Conservation (phyloP, 2,888 invertebrate genomes). For the Euplagia quadripunctaria region DNA sequence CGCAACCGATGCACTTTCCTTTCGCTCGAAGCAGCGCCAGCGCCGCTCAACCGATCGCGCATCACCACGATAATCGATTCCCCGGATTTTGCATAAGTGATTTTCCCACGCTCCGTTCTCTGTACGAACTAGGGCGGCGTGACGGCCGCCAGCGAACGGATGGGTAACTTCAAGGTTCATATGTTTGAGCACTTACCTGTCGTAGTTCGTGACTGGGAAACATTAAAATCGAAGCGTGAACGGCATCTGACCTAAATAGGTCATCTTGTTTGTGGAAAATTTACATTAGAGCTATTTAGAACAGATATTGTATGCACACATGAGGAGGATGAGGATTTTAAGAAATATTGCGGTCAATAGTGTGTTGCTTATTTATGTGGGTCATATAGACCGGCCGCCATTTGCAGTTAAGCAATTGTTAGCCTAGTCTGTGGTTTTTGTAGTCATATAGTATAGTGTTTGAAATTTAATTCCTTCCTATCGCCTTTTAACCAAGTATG, state of each 20-base stretch:
- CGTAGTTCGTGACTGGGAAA: constrained; percentile 22
- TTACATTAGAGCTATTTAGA: background rate
- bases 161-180: constrained; percentile 76
- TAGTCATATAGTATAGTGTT: constrained; percentile 35
- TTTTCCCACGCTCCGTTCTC: constrained; percentile 83
- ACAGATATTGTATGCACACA: background rate
- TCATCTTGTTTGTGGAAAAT: constrained; percentile 4
- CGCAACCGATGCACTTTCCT: constrained; percentile 83
- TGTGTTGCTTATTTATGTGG: constrained; percentile 12
- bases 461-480: constrained; percentile 48
- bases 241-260: constrained; percentile 16
- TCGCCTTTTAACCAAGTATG: constrained; percentile 19
- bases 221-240: constrained; percentile 6
- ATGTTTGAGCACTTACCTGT: constrained; percentile 43
- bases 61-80: constrained; percentile 80
- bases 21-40: constrained; percentile 61
- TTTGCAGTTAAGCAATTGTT: constrained; percentile 41
- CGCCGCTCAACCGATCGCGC: constrained; percentile 55
- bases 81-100: constrained; percentile 80
- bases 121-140: constrained; percentile 73
- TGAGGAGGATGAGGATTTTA: background rate
- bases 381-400: constrained; percentile 23
- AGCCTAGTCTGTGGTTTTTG: constrained; percentile 39
- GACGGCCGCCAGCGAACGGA: constrained; percentile 76
- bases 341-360: constrained; percentile 13